These are phyloP conservation scores for Alethe castanea DNA, from an alignment of 2,113 vertebrate species.

Conservation along the genomic window DNA sequence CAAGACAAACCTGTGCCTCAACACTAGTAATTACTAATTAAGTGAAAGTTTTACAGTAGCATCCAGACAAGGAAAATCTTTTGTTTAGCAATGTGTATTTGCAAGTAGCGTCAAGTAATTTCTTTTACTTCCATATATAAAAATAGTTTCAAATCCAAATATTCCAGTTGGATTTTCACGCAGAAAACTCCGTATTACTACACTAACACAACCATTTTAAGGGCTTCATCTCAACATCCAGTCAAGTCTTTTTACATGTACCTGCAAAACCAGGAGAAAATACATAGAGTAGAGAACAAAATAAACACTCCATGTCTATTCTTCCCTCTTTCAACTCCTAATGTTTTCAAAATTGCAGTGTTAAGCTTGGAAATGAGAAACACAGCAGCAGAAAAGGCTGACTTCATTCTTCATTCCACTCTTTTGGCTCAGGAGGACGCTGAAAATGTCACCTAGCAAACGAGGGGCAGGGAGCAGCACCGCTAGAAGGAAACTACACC, in stretches of 20 bases:
- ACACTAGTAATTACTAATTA: background rate
- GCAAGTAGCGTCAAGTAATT: background rate
- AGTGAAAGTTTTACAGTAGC: background rate
- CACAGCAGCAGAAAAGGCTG: background rate
- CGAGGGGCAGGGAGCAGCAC: background rate
- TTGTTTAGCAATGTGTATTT: background rate
- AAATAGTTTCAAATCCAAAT: background rate
- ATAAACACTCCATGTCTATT: background rate
- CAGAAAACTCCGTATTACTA: background rate
- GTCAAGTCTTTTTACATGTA: background rate
- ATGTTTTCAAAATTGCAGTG: background rate
- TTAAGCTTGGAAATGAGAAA: background rate
- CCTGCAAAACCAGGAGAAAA: background rate
- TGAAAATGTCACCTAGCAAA: background rate
- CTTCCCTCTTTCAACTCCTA: background rate
- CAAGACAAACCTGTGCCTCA: conserved; percentile 36
- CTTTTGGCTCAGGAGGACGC: background rate
- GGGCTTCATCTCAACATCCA: background rate
- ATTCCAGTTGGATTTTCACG: background rate
- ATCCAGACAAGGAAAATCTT: background rate
- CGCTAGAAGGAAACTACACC: background rate
- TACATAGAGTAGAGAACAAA: background rate
- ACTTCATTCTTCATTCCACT: background rate
- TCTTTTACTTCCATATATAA: background rate
- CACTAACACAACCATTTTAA: background rate